Evolutionary conservation across 2,113 vertebrate genomes (phyloP).

Genomic region (Natator depressus): DNA sequence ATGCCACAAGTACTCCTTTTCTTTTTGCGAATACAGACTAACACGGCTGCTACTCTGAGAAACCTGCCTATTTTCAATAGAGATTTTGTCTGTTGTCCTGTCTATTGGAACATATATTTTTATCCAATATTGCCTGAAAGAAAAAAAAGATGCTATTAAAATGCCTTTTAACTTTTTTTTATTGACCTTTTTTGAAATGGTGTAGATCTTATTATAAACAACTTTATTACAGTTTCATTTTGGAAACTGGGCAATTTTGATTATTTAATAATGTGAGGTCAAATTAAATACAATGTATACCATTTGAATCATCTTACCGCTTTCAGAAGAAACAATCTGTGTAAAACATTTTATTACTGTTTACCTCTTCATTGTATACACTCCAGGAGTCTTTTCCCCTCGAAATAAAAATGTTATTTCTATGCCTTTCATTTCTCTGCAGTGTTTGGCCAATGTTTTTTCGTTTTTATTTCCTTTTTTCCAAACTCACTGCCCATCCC

Average conservation of each 20-base stretch:
- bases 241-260: background rate
- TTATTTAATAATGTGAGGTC: background rate
- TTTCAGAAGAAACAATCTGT: background rate
- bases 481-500: background rate
- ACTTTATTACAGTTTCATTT: background rate
- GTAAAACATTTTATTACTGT: background rate
- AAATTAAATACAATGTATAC: background rate
- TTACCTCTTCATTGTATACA: background rate
- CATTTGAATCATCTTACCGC: background rate
- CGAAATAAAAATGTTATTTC: background rate
- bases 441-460: background rate
- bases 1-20: too few relatives aligned
- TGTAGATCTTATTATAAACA: background rate
- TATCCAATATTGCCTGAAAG: background rate
- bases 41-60: too few relatives aligned
- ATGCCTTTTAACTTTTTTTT: background rate
- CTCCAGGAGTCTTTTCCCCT: background rate
- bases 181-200: background rate
- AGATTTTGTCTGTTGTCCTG: background rate
- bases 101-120: background rate
- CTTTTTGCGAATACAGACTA: too few relatives aligned
- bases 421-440: background rate
- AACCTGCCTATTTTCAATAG: background rate
- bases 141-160: background rate
- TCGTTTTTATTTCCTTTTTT: background rate